These are phyloP conservation scores for Cavia porcellus DNA, from an alignment of 2,113 vertebrate species.

Conservation along the genomic window DNA sequence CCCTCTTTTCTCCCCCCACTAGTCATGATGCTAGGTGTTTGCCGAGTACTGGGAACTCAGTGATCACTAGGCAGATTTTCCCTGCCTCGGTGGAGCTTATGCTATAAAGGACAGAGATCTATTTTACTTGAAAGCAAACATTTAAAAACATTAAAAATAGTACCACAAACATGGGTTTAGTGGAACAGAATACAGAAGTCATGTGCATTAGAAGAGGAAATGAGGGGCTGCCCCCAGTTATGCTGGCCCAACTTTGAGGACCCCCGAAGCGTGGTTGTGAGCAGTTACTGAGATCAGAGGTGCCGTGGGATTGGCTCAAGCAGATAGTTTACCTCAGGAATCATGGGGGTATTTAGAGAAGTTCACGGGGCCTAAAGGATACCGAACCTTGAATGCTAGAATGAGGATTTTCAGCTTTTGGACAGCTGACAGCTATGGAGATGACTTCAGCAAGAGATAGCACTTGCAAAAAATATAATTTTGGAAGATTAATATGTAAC, in stretches of 20 bases:
- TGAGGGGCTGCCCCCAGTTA: background rate
- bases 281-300: background rate
- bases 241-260: background rate
- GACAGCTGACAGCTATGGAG: background rate
- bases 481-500: background rate
- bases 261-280: rapidly evolving
- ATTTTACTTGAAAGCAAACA: background rate
- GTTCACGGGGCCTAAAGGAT: background rate
- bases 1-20: background rate
- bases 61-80: background rate
- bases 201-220: background rate
- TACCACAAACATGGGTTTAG: background rate
- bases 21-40: background rate
- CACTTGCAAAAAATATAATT: background rate
- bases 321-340: background rate
- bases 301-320: background rate
- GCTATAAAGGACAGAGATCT: background rate
- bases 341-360: background rate
- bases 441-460: background rate
- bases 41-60: too few relatives aligned
- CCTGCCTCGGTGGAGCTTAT: background rate
- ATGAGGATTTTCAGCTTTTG: background rate
- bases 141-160: slow-evolving; percentile 40
- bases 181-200: background rate
- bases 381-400: background rate